A percentile compares a stretch with the other conserved stretches of the same genome.
Conservation (phyloP, 1,140 invertebrate genomes). For the Holcopasites calliopsidis region DNA sequence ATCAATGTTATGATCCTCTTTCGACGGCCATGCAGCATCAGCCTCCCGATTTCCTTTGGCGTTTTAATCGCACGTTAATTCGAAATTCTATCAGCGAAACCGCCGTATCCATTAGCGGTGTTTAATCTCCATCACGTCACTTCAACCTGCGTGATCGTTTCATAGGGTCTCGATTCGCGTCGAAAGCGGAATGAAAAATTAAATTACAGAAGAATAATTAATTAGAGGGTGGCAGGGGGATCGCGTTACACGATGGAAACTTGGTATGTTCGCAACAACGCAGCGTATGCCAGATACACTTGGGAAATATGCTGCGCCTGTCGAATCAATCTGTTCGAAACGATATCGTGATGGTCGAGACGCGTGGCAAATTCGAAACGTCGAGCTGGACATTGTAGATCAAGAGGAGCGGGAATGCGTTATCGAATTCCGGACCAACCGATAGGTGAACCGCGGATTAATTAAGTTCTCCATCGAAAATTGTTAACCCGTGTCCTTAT, state of each 20-base stretch:
- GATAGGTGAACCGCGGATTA: slow-evolving; percentile 33
- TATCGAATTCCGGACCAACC: slow-evolving; percentile 28
- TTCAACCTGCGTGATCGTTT: background rate
- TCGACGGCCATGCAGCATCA: too few species aligned
- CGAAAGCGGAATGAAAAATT: background rate
- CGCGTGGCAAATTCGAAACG: slow-evolving; percentile 48
- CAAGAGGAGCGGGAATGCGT: slow-evolving; percentile 16
- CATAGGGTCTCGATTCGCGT: background rate
- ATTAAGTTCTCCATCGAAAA: slow-evolving; percentile 8
- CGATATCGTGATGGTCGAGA: background rate
- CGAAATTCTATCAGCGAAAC: slow-evolving; percentile 17
- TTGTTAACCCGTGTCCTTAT: too few species aligned
- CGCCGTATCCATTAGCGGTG: slow-evolving; percentile 4
- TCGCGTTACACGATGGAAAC: too few species aligned
- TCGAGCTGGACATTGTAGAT: slow-evolving; percentile 1
- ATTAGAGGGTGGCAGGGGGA: too few species aligned
- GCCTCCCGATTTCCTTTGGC: background rate
- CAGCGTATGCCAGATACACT: too few species aligned
- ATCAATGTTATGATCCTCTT: background rate
- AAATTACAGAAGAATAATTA: background rate
- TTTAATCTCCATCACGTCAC: background rate
- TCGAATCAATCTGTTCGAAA: slow-evolving; percentile 29
- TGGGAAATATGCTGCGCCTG: slow-evolving; percentile 43
- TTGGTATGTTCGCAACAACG: too few species aligned
- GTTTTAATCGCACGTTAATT: slow-evolving; percentile 4